Conservation (phyloP, 2,888 invertebrate species). For the Neuroscelio doddi region DNA sequence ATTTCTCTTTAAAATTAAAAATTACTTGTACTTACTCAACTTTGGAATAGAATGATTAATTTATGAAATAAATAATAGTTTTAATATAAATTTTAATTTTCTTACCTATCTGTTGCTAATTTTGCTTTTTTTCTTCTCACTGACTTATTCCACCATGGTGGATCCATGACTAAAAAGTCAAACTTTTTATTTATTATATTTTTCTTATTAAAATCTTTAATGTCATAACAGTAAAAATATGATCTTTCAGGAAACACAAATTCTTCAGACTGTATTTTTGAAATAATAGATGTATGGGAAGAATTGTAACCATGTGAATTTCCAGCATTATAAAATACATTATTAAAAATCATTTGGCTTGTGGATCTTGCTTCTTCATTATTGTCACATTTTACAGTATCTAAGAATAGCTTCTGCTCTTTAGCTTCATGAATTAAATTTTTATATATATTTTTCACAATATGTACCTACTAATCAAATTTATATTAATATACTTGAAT, state of each 20-base stretch:
- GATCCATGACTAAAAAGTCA: slow-evolving; percentile 91
- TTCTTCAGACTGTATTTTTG: slow-evolving; percentile 71
- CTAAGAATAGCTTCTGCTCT: slow-evolving; percentile 53
- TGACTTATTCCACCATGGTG: slow-evolving; percentile 97
- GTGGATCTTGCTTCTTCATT: slow-evolving; percentile 67
- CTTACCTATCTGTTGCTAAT: slow-evolving; percentile 77
- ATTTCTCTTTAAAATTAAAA: too few species aligned
- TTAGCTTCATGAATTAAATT: slow-evolving; percentile 54
- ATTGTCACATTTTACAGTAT: slow-evolving; percentile 53
- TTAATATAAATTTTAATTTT: too few species aligned
- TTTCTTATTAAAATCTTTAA: slow-evolving; percentile 76
- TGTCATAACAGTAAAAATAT: slow-evolving; percentile 80
- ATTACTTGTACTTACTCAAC: too few species aligned
- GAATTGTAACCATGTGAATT: slow-evolving; percentile 76
- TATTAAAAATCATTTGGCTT: slow-evolving; percentile 69
- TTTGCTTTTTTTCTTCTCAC: slow-evolving; percentile 84
- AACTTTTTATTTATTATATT: slow-evolving; percentile 75
- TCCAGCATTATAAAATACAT: slow-evolving; percentile 61
- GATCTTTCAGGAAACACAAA: slow-evolving; percentile 81
- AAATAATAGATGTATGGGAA: slow-evolving; percentile 73
- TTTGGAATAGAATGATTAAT: too few species aligned
- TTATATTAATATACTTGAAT: too few species aligned
- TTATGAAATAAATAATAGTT: too few species aligned
- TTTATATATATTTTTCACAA: slow-evolving; percentile 56
- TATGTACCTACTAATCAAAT: too few species aligned